Base-by-base conservation (phyloP, 2,797 vertebrate genomes). In the Menidia menidia region DNA sequence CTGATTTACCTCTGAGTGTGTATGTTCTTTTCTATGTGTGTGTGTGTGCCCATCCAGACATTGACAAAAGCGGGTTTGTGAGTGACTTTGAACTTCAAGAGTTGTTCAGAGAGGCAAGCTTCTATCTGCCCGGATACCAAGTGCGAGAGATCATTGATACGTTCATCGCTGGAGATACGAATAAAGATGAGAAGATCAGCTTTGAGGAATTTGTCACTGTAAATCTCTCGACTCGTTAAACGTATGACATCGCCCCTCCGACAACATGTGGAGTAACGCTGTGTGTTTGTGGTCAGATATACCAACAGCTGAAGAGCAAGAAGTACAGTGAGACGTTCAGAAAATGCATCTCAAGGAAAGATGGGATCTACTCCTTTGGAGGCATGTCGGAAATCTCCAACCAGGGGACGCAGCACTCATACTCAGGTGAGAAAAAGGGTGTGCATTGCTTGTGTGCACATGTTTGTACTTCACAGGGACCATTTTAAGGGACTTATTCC, bases 81-180 rank as follows among this genome's bases (percentile, higher is more conserved):
- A 98, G 95, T 59, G 96, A 99, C 88, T 99, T 95, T 41, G 98
- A 99, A 83, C 96, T 99, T 30, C 97, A 99, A 82, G 98, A 98
- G 77, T 94, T 99, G 16, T 99, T 99, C 89, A 96, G 95, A 83
- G 97, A 99, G 88, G 98, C 97, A 3, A 97, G 94, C 43, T 94
- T 97, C 67, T 96, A 95, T 18, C 88, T 98, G 71, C 97, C 98
- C 5, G 98, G 97, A 6, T 99, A 98, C 92, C 96, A 94, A 85
- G 95, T 99, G 39, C 92, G 98, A 2, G 97, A 99, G 76, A 97
- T 99, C 13, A 88, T 95, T 7, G 96, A 98, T 87, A 97, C 95
- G 76, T 95, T 99, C 75, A 84, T 97, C 2, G 92, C 94, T 1
- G 95, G 96, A 19, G 98, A 99, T 80, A 95, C 88, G 87, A 98